Percentiles rank a stretch among this genome's conserved stretches.
These are phyloP conservation scores for Drosophila varians DNA, from an alignment of 1,140 invertebrate species.

Conservation along the genomic window DNA sequence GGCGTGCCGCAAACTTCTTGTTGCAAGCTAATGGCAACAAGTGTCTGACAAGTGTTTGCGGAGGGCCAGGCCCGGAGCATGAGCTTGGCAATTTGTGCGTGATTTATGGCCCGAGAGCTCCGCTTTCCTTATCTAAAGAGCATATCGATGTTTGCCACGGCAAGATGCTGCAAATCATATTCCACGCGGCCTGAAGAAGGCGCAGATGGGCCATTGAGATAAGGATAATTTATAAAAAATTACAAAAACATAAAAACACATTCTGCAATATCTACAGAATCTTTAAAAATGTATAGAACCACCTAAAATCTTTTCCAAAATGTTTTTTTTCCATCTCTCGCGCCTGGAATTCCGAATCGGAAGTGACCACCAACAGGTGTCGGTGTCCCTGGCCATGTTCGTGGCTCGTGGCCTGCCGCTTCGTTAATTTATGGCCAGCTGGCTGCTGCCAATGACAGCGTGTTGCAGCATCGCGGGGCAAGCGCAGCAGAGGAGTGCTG, in stretches of 20 bases:
- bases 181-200: background rate
- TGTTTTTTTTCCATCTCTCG: background rate
- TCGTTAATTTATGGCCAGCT: conserved; percentile 59
- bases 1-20: conserved; percentile 26
- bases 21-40: conserved; percentile 59
- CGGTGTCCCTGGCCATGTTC: conserved; percentile 20
- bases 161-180: conserved; percentile 60
- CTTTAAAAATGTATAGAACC: background rate
- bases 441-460: conserved; percentile 5
- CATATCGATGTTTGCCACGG: conserved; percentile 63
- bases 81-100: conserved; percentile 49
- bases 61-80: conserved; percentile 10
- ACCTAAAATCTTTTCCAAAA: background rate
- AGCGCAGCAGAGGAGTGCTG: background rate
- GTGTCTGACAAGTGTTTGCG: conserved; percentile 48
- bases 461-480: conserved; percentile 6
- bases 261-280: background rate
- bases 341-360: conserved; percentile 36
- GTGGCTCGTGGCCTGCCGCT: conserved; percentile 20
- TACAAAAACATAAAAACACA: background rate
- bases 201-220: background rate
- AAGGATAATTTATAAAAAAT: background rate
- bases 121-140: conserved; percentile 67
- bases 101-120: conserved; percentile 53
- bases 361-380: conserved; percentile 54